Evolutionary conservation across 2,888 invertebrate species (phyloP), one percentile per base, ranked within the genome.

Genomic region (Clivina fossor): DNA sequence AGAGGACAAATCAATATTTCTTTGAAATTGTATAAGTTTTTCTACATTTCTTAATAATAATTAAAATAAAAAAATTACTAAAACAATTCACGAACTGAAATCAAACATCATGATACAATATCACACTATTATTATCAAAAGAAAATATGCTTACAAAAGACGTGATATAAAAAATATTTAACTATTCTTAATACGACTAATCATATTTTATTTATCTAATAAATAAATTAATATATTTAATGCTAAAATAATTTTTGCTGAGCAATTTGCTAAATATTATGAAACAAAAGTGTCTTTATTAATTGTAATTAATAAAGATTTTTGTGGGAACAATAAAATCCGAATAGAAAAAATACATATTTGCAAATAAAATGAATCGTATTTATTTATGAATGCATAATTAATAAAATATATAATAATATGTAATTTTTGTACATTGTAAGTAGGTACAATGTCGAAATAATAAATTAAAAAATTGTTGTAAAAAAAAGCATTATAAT

Each of bases 281-380:
- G 40, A 40, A 22, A 40, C 30, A 50, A 40, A 40, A 38, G 15
- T 30, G 40, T 51, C 41, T 41, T 43, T 43, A 51, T 51, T 51
- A 33, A 32, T 41, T 32, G 33, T 32, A 16, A 46, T 30, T 20
- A 51, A 51, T 43, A 51, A 43, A 51, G 38, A 38, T 40, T 33
- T 51, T 51, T 51, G 51, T 51, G 51, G 51, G 51, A 51, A 51
- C 51, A 51, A 51, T 51, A 51, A 51, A 22, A 51, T 51, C 51
- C 51, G 51, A 51, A 51, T 51, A 41, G 32, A 51, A 24, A 38
- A 51, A 22, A 24, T 51, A 32, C 32, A 51, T 18, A 15, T 9
- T 40, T 50, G 50, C 50, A 50, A 40, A 32, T 38, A 18, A 30
- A 40, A 13, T 11, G 8, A 19, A 28, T 44, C 32, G 32, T 44